Evolutionary conservation across 2,888 invertebrate species (phyloP), one percentile per base, ranked within the genome.

Genomic region (Trachelus stipa): DNA sequence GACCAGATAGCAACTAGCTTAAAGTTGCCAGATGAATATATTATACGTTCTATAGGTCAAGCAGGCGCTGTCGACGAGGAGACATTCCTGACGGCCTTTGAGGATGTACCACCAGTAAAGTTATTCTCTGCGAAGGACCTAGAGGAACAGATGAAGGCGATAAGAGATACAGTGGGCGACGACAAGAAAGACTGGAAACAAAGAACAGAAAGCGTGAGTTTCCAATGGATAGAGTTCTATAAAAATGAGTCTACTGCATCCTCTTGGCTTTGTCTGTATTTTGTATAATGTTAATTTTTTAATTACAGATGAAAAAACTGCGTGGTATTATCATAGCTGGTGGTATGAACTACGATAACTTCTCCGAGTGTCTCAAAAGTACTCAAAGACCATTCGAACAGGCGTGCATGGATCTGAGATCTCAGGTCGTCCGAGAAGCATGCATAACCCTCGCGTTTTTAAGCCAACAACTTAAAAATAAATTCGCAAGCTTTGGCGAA

Each of bases 391-490:
- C 97, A 35, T 95, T 98, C 88, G 95, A 97, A 81, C 94, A 94
- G 81, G 95, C 97, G 80, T 94, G 97, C 83, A 96, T 96, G 92
- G 98, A 98, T 92, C 93, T 98, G 12, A 94, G 98, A 88, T 99
- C 99, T 85, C 97, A 97, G 92, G 97, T 99, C 80, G 98, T 98
- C 1, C 94, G 99, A 74, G 99, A 99, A 91, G 97, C 98, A 1
- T 99, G 98, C 90, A 96, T 99, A 80, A 98, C 98, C 0, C 95
- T 99, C 86, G 98, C 98, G 69, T 98, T 95, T 92, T 94, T 98
- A 92, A 95, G 98, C 75, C 97, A 98, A 92, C 94, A 95, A 76
- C 91, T 99, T 77, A 95, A 96, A 79, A 95, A 94, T 86, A 97
- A 96, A 90, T 94, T 97, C 85, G 98, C 98, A 84, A 96, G 95